Evolutionary conservation across 64 coral and sea anemone genomes (phyloP), one percentile per base, ranked within the genome.

Genomic region (Porites australiensis): DNA sequence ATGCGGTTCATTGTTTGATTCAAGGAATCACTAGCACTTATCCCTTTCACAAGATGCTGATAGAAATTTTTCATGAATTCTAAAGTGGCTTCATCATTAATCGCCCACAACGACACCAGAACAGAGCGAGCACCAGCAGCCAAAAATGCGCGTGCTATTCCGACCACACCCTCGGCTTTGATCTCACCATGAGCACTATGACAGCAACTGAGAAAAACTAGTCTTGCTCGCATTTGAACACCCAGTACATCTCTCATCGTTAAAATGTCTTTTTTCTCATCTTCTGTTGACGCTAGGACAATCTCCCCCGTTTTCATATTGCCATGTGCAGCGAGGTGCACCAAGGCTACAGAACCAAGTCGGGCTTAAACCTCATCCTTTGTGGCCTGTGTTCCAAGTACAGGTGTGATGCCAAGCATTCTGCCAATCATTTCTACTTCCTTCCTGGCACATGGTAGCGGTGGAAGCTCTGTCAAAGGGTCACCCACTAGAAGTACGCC

Each of bases 81-180:
- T 22, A 27, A 54, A 10, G 87, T 88, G 13, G 72, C 87, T 44
- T 75, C 19, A 58, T 75, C 87, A 10, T 63, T 23, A n/a, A 77
- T 61, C 4, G 22, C 70, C 87, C 87, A 88, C 54, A 88, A 44
- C 4, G 83, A 48, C 53, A 44, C 72, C 13, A 88, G 60, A 49
- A 88, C 87, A 61, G 87, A 63, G 48, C 70, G 87, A 15, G 71
- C 87, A 57, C 87, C 87, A 7, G 80, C 80, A 64, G 15, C 80
- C 14, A 83, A 13, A 45, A 83, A 61, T 5, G 80, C 58, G 5
- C 50, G 20, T 59, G 60, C 58, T 54, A 88, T 74, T 18, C 87
- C 87, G 45, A 88, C 74, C 13, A 88, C 73, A 15, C 72, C 87
- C 50, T 88, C 87, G 8, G 87, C 14, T 23, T 77, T 88, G 16